Conservation (phyloP, 2,113 vertebrate species). For the Panthera tigris region DNA sequence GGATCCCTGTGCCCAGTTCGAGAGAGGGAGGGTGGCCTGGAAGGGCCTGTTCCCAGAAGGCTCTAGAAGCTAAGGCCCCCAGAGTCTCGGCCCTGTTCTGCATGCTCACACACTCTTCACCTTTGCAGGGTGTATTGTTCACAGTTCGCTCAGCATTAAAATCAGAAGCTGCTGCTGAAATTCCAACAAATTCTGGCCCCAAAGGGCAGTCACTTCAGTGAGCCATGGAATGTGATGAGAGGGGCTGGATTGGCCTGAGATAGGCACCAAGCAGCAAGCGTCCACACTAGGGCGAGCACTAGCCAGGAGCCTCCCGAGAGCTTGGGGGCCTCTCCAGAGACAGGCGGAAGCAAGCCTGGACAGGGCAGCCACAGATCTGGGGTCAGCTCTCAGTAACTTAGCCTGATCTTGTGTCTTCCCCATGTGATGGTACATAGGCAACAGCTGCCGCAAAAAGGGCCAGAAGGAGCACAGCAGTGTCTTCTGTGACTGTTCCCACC, state of each 20-base stretch:
- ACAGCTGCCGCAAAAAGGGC: not conserved
- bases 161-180: not conserved
- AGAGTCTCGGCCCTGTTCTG: not conserved
- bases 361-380: not conserved
- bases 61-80: not conserved
- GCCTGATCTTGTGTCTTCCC: not conserved
- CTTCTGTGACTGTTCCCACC: not conserved
- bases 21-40: not conserved
- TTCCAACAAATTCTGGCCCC: not conserved
- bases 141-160: not conserved
- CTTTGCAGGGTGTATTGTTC: rapidly evolving
- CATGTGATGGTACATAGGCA: not conserved
- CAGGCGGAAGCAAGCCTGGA: not conserved
- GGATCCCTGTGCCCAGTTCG: not conserved
- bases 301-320: not conserved
- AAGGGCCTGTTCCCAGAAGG: not conserved
- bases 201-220: not conserved
- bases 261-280: rapidly evolving
- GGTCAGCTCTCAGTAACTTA: not conserved
- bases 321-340: not conserved
- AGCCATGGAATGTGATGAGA: rapidly evolving
- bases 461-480: not conserved
- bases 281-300: not conserved
- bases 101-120: rapidly evolving
- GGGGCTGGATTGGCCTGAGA: not conserved